Conservation (phyloP, 2,113 vertebrate genomes). For the Ondatra zibethicus region DNA sequence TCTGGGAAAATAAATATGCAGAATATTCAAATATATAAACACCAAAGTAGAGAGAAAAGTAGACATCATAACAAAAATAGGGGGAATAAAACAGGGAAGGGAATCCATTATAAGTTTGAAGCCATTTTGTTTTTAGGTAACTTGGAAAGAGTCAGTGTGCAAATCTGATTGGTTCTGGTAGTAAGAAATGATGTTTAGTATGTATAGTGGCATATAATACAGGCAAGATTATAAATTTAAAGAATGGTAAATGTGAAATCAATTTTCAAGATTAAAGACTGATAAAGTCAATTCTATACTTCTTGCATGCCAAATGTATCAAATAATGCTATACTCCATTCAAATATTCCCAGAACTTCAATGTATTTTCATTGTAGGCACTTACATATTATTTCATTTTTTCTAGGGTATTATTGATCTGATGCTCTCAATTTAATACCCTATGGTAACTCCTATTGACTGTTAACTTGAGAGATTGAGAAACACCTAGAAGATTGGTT, state of each 20-base stretch:
- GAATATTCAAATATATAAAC: background rate
- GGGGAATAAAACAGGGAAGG: background rate
- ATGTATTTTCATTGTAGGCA: background rate
- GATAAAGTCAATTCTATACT: background rate
- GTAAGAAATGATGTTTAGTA: background rate
- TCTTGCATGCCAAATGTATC: background rate
- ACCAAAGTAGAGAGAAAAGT: background rate
- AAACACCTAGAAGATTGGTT: background rate
- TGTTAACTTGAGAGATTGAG: background rate
- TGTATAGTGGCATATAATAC: background rate
- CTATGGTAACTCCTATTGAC: background rate
- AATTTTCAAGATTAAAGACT: background rate
- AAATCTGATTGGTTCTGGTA: background rate
- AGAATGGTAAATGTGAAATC: background rate
- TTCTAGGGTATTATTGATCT: background rate
- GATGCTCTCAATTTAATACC: background rate
- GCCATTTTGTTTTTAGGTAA: background rate
- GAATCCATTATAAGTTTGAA: background rate
- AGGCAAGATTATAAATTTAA: background rate
- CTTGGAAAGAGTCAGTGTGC: background rate
- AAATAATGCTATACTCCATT: background rate
- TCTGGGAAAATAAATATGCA: background rate
- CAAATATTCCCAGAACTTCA: background rate
- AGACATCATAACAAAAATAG: background rate
- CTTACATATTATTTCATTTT: background rate